Evolutionary conservation across 35 echinoderm and acorn worm species (phyloP), one percentile per base, ranked within the genome.

Genomic region (Hemicentrotus pulcherrimus): DNA sequence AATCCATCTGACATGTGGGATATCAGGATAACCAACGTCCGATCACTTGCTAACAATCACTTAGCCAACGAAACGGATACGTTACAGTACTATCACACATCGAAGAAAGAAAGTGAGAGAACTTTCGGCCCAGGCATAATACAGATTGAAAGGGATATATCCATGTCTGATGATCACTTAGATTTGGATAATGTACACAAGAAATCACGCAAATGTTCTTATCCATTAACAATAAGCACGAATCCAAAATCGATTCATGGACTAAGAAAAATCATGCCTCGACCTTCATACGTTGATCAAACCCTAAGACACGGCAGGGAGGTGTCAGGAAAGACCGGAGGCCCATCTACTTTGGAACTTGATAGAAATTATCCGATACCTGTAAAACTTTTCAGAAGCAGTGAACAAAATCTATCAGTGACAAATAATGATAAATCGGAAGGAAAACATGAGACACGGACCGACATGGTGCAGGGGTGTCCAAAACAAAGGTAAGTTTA

Each of bases 11-110:
- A 47, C 19, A 32, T 90, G 31, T 90, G 31, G 12, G 88, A 90
- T 18, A 90, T 90, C 88, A 90, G n/a, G 24, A 41, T 90, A 45
- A 35, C 88, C 88, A 90, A 90, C 24, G 88, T 90, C 45, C 32
- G 88, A 33, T 90, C 88, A 90, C 88, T 90, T 45, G 88, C 7
- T 90, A 6, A 22, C 11, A 28, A 90, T 90, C 32, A 45, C 9
- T 18, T 47, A 24, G 46, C 32, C 10, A 24, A 0, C 0, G 32
- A 41, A 41, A 24, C 15, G 0, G n/a, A 90, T 15, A 13, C 86
- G 52, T 59, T 59, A 14, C 52, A 11, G 16, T n/a, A 18, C 4
- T 89, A 90, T 90, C 32, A 90, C 14, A 4, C 33, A 32, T 28
- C 19, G 32, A 33, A 13, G 46, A 15, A 24, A 31, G n/a, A 33